Conservation (phyloP, 2,113 vertebrate genomes). For the Piliocolobus tephrosceles region DNA sequence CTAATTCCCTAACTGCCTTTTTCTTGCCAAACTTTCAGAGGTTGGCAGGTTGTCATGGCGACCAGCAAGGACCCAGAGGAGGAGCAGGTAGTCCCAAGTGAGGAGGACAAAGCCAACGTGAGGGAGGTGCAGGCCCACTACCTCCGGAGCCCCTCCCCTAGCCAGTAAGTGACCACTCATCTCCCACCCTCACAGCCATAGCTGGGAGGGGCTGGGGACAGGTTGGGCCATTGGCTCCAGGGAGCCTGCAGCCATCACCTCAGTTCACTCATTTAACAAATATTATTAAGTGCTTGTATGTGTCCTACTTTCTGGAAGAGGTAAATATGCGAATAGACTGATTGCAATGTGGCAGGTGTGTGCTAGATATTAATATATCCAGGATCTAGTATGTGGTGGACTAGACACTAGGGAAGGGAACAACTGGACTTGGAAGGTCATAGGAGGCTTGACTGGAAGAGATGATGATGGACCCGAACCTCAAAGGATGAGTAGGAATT, state of each 20-base stretch:
- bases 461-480: not conserved
- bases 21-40: not conserved
- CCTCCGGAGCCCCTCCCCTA: conserved; percentile 94
- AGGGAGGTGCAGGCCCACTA: conserved; percentile 91
- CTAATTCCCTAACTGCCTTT: not conserved
- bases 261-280: not conserved
- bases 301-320: not conserved
- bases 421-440: not conserved
- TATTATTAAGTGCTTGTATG: fast-evolving
- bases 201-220: fast-evolving
- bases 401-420: not conserved
- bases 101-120: conserved; percentile 79
- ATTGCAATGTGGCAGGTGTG: fast-evolving
- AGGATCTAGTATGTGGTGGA: fast-evolving
- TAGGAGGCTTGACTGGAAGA: not conserved
- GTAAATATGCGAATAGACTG: not conserved
- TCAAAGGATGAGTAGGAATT: not conserved
- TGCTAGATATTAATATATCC: not conserved
- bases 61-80: conserved; percentile 79
- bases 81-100: conserved; percentile 83
- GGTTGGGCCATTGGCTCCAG: fast-evolving
- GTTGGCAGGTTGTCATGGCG: conserved; percentile 86
- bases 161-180: conserved; percentile 80
- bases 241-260: not conserved
- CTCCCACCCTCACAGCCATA: fast-evolving